Evolutionary conservation across 2,888 invertebrate species (phyloP), one percentile per base, ranked within the genome.

Genomic region (Agriotes lineatus): DNA sequence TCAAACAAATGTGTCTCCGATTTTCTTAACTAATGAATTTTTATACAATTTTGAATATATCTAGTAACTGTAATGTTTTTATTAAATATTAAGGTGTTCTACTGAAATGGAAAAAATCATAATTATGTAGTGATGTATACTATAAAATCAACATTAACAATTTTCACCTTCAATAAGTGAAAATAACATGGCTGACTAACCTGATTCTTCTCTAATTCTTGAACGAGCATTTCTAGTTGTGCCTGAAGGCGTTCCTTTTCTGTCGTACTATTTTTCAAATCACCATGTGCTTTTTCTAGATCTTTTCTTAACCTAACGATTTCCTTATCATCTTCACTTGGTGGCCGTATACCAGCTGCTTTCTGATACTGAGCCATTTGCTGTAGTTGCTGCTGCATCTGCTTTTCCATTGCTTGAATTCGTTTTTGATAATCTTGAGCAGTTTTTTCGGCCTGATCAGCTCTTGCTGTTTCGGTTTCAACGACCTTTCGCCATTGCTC

Each of bases 191-290:
- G 9, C 9, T 6, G 20, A 74, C 89, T 89, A 88, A 96, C 96
- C 94, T 96, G 96, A 86, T 93, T 94, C 87, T 93, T 93, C 85
- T 96, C 95, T 85, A 96, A 88, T 85, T 96, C 96, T 84, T 94
- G 93, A 69, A 96, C 95, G 78, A 96, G 89, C 91, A 96, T 93
- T 87, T 96, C 96, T 79, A 96, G 88, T 85, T 96, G 96, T 73
- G 94, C 89, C 86, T 96, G 96, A 86, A 96, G 91, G 75, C 96
- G 89, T 85, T 96, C 95, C 76, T 94, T 90, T 85, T 96, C 96
- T 68, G 93, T 91, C 44, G 90, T 88, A 62, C 93, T 90, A 76
- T 92, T 91, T 83, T 95, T 91, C 77, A 94, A 86, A 79, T 96
- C 96, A 67, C 88, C 89, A 81, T 92, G 93, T 64, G 95, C 90